Evolutionary conservation across 53 echinoderm and acorn worm genomes (phyloP).

Genomic region (Pentamera pediparva): DNA sequence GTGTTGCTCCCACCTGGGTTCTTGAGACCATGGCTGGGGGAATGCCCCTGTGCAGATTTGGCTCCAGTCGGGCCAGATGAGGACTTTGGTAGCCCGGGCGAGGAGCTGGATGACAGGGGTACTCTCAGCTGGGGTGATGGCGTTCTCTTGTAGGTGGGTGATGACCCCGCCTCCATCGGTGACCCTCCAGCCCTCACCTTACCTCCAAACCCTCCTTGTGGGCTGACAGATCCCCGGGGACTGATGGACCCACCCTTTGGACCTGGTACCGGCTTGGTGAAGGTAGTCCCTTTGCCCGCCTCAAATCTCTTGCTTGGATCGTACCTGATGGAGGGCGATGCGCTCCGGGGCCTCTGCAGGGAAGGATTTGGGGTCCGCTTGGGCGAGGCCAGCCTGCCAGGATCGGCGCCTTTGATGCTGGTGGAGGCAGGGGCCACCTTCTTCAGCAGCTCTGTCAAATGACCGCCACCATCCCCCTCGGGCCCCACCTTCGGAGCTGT

Average conservation of each 20-base stretch:
- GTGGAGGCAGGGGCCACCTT: not conserved
- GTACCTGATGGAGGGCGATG: constrained; percentile 15
- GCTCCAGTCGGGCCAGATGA: not conserved
- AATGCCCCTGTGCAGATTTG: not conserved
- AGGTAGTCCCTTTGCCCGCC: not conserved
- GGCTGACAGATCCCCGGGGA: constrained; percentile 17
- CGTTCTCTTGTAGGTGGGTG: constrained; percentile 16
- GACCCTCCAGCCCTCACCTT: not conserved
- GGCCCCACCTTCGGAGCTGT: constrained; percentile 7
- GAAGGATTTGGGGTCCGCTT: not conserved
- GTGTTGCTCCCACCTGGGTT: not conserved
- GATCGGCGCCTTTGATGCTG: not conserved
- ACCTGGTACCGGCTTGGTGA: constrained; percentile 10
- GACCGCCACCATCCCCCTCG: not conserved
- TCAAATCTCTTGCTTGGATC: constrained; percentile 12
- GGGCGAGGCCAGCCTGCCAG: not conserved
- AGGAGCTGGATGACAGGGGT: constrained; percentile 20
- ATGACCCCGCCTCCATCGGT: not conserved
- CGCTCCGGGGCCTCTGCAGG: constrained; percentile 7
- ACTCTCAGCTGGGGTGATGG: constrained; percentile 20
- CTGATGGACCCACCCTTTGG: constrained; percentile 22
- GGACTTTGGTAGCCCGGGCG: not conserved
- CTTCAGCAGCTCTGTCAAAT: not conserved
- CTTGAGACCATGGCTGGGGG: not conserved
- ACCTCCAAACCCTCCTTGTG: not conserved